A percentile compares a stretch with the other conserved stretches of the same genome.
Evolutionary conservation across 2,113 vertebrate species (phyloP).

Genomic region (Nanorana parkeri): DNA sequence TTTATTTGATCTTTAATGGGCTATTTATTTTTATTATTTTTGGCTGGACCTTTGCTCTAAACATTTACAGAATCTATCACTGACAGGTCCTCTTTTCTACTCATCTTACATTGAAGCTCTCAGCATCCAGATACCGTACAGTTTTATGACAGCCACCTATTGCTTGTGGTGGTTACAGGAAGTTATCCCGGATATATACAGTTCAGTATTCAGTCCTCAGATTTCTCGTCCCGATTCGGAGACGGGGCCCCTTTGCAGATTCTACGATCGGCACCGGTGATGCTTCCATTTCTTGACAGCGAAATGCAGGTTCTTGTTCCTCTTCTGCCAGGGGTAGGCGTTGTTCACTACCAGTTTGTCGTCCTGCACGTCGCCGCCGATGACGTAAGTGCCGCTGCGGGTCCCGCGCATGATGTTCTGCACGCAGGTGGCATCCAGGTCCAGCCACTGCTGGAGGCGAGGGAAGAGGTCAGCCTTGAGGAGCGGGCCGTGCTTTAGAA

Average conservation of each 20-base stretch:
- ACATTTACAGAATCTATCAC: no score
- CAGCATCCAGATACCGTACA: no score
- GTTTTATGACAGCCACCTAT: not conserved
- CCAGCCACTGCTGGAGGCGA: conserved; percentile 78
- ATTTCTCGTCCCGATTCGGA: not conserved
- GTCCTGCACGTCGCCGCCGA: conserved; percentile 77
- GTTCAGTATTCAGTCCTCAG: conserved; percentile 9
- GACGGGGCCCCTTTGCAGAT: not conserved
- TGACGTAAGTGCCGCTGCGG: conserved; percentile 71
- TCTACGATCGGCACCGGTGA: conserved; percentile 74
- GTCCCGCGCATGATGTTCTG: conserved; percentile 80
- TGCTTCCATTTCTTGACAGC: conserved; percentile 77
- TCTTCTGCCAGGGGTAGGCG: conserved; percentile 79
- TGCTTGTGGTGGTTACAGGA: conserved; percentile 1
- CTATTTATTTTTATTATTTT: no score
- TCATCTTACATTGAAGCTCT: no score
- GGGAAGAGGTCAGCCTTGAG: conserved; percentile 71
- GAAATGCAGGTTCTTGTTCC: conserved; percentile 76
- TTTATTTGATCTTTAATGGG: no score
- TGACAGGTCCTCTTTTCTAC: no score
- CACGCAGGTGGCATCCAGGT: conserved; percentile 80
- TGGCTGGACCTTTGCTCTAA: no score
- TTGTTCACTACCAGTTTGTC: conserved; percentile 77
- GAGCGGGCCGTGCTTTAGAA: conserved; percentile 80
- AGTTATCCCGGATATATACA: conserved; percentile 24